Conservation (phyloP, 2,113 vertebrate species). For the Microtus richardsoni region DNA sequence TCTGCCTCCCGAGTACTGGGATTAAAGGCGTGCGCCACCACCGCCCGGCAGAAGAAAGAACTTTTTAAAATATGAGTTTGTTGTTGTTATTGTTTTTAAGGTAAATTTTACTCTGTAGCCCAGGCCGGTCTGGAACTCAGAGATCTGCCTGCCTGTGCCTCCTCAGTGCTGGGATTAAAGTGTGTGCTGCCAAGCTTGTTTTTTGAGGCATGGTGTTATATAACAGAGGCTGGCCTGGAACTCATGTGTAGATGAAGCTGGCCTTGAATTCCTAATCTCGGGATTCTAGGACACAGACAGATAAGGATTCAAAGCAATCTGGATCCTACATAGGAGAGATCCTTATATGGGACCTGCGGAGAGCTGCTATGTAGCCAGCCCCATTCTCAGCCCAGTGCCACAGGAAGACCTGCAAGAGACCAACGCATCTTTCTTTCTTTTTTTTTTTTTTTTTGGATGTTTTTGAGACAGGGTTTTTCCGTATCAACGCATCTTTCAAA, state of each 20-base stretch:
- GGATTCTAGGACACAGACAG: slow-evolving; percentile 69
- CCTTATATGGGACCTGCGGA: neutral
- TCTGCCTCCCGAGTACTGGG: too few relatives aligned
- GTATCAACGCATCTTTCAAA: slow-evolving; percentile 1
- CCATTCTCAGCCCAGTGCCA: neutral
- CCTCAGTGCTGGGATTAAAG: neutral
- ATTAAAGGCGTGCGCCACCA: too few relatives aligned
- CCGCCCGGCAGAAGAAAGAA: neutral
- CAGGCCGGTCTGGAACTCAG: neutral
- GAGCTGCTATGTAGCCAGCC: neutral
- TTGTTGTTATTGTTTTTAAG: neutral
- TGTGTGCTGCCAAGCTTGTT: too few relatives aligned
- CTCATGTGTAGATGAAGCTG: neutral
- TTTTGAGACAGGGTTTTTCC: too few relatives aligned
- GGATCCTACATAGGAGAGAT: neutral
- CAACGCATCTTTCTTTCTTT: neutral
- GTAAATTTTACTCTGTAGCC: neutral
- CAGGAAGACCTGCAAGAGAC: neutral
- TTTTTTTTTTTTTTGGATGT: too few relatives aligned
- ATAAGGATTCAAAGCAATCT: slow-evolving; percentile 62
- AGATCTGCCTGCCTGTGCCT: neutral
- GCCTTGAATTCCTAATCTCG: slow-evolving; percentile 9
- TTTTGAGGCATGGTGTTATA: neutral
- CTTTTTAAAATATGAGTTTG: neutral
- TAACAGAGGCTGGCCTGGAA: neutral